A percentile compares a stretch with the other conserved stretches of the same genome.
Conservation (phyloP, 2,797 vertebrate species). For the Synaphobranchus kaupii region DNA sequence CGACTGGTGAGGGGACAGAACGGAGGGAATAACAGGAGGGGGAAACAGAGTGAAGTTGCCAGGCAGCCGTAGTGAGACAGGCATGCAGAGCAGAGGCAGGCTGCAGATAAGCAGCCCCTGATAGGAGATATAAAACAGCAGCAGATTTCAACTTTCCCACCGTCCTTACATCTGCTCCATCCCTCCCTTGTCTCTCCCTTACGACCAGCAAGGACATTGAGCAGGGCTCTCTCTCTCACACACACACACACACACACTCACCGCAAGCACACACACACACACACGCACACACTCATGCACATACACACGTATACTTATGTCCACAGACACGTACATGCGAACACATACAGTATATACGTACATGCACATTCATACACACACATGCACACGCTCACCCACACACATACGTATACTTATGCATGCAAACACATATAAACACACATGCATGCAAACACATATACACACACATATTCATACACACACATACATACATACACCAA, state of each 20-base stretch:
- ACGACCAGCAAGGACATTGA: slow-evolving; percentile 53
- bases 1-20: background rate
- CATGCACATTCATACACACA: background rate
- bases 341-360: background rate
- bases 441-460: background rate
- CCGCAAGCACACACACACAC: background rate
- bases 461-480: background rate
- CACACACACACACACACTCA: slow-evolving; percentile 19
- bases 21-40: slow-evolving; percentile 44
- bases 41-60: slow-evolving; percentile 51
- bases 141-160: slow-evolving; percentile 98
- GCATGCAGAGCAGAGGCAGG: slow-evolving; percentile 83
- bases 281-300: background rate
- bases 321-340: background rate
- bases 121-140: slow-evolving; percentile 96
- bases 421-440: background rate
- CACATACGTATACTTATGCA: slow-evolving; percentile 48
- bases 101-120: slow-evolving; percentile 79
- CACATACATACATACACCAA: background rate
- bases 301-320: background rate
- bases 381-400: background rate
- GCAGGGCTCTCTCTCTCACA: slow-evolving; percentile 4
- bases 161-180: slow-evolving; percentile 70
- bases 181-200: slow-evolving; percentile 58
- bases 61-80: slow-evolving; percentile 77